Conservation (phyloP, 2,797 vertebrate species). For the Molossus molossus region DNA sequence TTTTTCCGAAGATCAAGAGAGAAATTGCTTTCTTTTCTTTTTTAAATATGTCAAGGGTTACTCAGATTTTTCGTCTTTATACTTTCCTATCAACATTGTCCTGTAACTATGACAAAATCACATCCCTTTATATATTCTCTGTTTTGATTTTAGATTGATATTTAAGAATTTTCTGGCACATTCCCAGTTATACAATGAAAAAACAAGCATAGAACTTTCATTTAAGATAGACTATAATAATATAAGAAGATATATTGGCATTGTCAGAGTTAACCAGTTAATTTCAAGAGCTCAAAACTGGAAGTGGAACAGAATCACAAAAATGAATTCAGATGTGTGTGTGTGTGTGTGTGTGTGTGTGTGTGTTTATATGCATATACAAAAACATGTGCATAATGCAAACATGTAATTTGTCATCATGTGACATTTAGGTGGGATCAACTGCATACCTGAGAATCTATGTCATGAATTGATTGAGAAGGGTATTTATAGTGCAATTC, state of each 20-base stretch:
- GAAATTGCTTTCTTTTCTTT: background rate
- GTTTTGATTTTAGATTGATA: background rate
- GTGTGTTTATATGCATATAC: background rate
- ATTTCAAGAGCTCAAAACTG: background rate
- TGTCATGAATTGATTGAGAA: background rate
- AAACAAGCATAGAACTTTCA: background rate
- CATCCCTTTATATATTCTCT: background rate
- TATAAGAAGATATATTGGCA: background rate
- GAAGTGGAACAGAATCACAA: background rate
- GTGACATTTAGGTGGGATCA: background rate
- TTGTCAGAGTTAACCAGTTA: background rate
- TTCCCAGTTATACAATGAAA: background rate
- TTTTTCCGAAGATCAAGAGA: background rate
- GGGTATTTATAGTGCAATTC: background rate
- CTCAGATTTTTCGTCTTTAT: background rate
- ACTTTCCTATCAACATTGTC: background rate
- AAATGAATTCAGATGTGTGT: background rate
- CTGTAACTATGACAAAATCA: background rate
- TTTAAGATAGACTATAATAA: background rate
- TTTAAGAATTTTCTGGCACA: background rate
- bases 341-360: background rate
- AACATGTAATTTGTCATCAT: background rate
- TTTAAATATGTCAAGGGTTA: background rate
- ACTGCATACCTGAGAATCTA: background rate
- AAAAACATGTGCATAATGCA: background rate